Evolutionary conservation across 2,797 vertebrate species (phyloP).

Genomic region (Pitangus sulphuratus): DNA sequence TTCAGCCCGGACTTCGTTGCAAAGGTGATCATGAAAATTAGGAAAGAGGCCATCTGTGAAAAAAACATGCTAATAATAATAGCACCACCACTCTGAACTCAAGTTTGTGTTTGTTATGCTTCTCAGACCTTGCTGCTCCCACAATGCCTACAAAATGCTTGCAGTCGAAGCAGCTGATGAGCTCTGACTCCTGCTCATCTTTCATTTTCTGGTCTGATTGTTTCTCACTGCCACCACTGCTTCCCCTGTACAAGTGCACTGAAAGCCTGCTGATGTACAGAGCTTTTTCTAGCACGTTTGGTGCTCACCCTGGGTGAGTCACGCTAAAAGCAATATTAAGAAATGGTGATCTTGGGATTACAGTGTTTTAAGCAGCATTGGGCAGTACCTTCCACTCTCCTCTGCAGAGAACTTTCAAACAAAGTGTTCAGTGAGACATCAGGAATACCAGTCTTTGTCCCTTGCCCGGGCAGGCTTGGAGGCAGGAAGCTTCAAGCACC

Average conservation of each 20-base stretch:
- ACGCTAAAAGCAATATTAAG: not conserved
- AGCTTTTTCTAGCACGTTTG: not conserved
- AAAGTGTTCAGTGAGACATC: not conserved
- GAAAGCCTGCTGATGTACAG: not conserved
- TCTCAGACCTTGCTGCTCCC: not conserved
- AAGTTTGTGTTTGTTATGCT: not conserved
- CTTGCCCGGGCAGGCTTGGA: not conserved
- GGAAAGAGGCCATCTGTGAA: not conserved
- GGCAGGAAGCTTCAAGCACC: not conserved
- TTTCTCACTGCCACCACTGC: not conserved
- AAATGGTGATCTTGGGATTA: not conserved
- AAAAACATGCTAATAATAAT: not conserved
- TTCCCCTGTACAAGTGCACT: not conserved
- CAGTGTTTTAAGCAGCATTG: not conserved
- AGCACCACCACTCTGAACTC: not conserved
- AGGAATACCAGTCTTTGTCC: not conserved
- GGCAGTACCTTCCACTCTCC: not conserved
- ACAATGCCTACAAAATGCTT: not conserved
- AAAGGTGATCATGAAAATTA: not conserved
- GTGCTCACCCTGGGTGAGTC: not conserved
- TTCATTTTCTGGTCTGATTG: conserved; percentile 32
- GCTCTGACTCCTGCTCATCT: conserved; percentile 26
- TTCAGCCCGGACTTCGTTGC: not conserved
- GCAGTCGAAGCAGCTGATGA: not conserved
- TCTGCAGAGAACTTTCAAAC: not conserved